A percentile compares a stretch with the other conserved stretches of the same genome.
Conservation (phyloP, 2,113 vertebrate genomes). For the Tragulus kanchil region DNA sequence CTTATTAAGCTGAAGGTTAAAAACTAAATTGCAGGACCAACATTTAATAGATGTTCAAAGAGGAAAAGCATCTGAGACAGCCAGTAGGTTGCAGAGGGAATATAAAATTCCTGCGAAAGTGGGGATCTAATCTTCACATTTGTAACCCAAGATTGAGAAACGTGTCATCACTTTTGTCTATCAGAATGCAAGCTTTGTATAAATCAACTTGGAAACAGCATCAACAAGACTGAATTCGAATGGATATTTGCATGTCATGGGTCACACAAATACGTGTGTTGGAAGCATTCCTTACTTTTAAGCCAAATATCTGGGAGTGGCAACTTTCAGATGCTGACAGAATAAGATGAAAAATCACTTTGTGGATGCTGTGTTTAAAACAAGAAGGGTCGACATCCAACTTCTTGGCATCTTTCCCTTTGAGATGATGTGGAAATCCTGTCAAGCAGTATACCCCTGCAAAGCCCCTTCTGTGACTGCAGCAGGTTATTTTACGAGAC, state of each 20-base stretch:
- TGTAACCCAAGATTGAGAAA: slow-evolving; percentile 63
- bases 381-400: slow-evolving; percentile 90
- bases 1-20: neutral
- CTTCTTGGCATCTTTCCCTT: slow-evolving; percentile 91
- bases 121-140: neutral
- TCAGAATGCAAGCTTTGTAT: slow-evolving; percentile 94
- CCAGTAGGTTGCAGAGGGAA: neutral
- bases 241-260: slow-evolving; percentile 93
- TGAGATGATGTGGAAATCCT: slow-evolving; percentile 91
- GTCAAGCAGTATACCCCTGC: slow-evolving; percentile 89
- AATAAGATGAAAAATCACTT: slow-evolving; percentile 92
- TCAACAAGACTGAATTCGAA: slow-evolving; percentile 93
- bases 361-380: slow-evolving; percentile 91
- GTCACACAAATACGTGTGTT: slow-evolving; percentile 92
- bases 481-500: slow-evolving; percentile 73
- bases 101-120: neutral
- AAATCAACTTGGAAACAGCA: slow-evolving; percentile 93
- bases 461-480: slow-evolving; percentile 43
- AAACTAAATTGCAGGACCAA: neutral
- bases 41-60: neutral
- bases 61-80: neutral
- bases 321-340: slow-evolving; percentile 91
- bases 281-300: slow-evolving; percentile 93
- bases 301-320: slow-evolving; percentile 93
- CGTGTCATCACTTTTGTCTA: slow-evolving; percentile 90